A percentile compares a stretch with the other conserved stretches of the same genome.
Evolutionary conservation across 2,113 vertebrate species (phyloP).

Genomic region (Pitta sordida): DNA sequence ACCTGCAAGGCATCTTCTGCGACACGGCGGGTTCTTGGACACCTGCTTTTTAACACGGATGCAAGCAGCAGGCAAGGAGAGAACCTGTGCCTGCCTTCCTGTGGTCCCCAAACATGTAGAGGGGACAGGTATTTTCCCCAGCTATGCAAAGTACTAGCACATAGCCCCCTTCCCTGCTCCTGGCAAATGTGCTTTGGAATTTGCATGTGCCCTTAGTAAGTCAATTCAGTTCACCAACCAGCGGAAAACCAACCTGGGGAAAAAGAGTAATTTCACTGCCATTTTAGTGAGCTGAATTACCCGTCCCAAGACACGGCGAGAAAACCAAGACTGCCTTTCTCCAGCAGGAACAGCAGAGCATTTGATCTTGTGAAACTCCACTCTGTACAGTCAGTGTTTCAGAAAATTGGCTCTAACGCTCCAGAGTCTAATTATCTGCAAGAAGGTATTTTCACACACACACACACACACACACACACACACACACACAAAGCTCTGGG

Average conservation of each 20-base stretch:
- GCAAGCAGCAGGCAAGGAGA: background rate
- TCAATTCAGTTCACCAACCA: background rate
- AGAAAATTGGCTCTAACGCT: background rate
- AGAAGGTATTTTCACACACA: background rate
- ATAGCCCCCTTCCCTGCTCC: background rate
- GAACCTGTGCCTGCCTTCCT: background rate
- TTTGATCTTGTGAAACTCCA: background rate
- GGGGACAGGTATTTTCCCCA: background rate
- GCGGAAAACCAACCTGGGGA: background rate
- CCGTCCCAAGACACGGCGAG: background rate
- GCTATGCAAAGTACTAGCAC: background rate
- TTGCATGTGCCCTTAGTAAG: background rate
- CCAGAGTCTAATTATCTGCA: background rate
- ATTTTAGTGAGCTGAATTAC: background rate
- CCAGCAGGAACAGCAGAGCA: background rate
- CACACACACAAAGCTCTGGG: background rate
- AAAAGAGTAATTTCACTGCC: background rate
- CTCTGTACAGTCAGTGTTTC: background rate
- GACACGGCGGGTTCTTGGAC: accelerated
- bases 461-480: too few relatives aligned
- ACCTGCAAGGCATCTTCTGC: background rate
- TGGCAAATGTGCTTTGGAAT: background rate
- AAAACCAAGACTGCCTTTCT: background rate
- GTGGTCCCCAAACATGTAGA: background rate
- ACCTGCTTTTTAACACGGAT: background rate